These are phyloP conservation scores for Hirtodrosophila alboralis DNA, from an alignment of 2,888 invertebrate genomes.

Conservation along the genomic window DNA sequence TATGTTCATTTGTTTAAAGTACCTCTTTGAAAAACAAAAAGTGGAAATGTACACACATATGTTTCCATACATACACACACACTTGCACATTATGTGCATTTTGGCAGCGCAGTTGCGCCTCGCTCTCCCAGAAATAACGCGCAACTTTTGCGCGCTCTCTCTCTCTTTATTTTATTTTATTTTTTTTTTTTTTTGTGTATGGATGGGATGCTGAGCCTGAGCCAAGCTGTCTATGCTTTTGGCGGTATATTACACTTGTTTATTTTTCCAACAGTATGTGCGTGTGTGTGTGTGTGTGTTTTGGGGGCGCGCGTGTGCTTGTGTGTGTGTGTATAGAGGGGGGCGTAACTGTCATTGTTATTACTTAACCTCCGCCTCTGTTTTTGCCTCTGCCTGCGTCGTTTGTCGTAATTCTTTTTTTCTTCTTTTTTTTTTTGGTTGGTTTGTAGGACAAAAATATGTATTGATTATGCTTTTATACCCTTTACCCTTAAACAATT, in stretches of 20 bases:
- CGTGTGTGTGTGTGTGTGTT: constrained; percentile 19
- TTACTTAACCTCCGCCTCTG: constrained; percentile 41
- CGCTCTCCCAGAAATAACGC: constrained; percentile 58
- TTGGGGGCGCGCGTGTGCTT: too few species aligned
- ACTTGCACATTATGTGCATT: constrained; percentile 9
- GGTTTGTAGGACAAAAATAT: constrained; percentile 81
- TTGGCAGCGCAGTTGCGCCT: constrained; percentile 33
- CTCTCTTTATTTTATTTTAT: too few species aligned
- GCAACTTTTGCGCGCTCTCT: constrained; percentile 39
- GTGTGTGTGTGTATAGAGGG: constrained; percentile 22
- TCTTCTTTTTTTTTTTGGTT: constrained; percentile 53
- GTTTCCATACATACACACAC: neutral
- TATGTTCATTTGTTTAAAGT: constrained; percentile 50
- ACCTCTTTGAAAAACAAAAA: too few species aligned
- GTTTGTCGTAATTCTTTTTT: constrained; percentile 53
- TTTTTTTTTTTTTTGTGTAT: too few species aligned
- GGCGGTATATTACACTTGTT: constrained; percentile 75
- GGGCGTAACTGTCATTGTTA: constrained; percentile 79
- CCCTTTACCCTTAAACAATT: constrained; percentile 8
- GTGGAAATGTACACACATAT: constrained; percentile 18
- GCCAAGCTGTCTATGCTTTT: constrained; percentile 80
- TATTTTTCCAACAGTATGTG: constrained; percentile 46
- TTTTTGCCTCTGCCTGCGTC: constrained; percentile 11
- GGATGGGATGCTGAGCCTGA: constrained; percentile 50
- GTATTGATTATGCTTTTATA: constrained; percentile 75